Base-by-base conservation (phyloP, 2,113 vertebrate species). In the Mesoclemmys tuberculata region DNA sequence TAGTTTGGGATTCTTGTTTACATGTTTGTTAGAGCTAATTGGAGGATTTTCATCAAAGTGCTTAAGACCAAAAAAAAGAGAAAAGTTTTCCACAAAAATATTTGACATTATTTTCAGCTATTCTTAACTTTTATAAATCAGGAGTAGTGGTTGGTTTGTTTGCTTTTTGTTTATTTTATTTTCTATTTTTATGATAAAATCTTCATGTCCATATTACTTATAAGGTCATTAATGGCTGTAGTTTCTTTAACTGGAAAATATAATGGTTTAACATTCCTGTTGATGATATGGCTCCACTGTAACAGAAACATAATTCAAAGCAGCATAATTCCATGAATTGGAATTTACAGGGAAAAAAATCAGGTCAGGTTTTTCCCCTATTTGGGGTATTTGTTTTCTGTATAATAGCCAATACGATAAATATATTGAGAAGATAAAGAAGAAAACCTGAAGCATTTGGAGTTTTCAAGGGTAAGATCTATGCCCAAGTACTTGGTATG, bases 41-140 rank as follows among this genome's bases (percentile, higher is more conserved):
- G 8, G 56, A 5, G 2, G 0, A 16, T 54, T 90, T 83, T 74
- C 2, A 16, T 2, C 22, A 1, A 1, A 31, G 68, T 24, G 18
- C 22, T 74, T 81, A 61, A n/a, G 27, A 48, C 38, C 49, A 49
- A 49, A 77, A 44, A 44, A 8, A 5, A 24, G 21, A 5, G 6
- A 6, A 29, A 41, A 85, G 41, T 0, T 7, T 87, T 87, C 41
- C 2, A 82, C 85, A 80, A n/a, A 71, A 75, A 19, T 44, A 44
- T 64, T 80, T 82, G 88, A 85, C 58, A 46, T 29, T 44, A 29
- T 44, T 24, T 44, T 44, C 41, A 46, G 6, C 11, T 6, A 5
- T 6, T 27, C 5, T 80, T 35, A 8, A 52, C 51, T 87, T 1
- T 64, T 35, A 81, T 1, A 7, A 56, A 55, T 81, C 41, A 75